These are phyloP conservation scores for Pterocles burchelli DNA, from an alignment of 2,113 vertebrate genomes.

Conservation along the genomic window DNA sequence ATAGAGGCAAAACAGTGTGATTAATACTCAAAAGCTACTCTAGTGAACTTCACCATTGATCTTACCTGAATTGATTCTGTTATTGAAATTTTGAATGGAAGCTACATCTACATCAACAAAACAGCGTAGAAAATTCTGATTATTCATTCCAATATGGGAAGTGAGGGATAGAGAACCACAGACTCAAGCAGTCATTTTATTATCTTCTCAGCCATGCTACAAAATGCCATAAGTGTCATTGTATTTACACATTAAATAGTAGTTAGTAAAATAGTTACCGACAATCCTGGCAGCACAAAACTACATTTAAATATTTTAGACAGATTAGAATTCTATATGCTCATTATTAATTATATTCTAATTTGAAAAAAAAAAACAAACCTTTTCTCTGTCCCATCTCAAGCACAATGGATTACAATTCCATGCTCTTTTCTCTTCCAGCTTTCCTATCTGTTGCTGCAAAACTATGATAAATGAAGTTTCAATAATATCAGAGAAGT, in stretches of 20 bases:
- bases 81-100: not conserved
- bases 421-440: slow-evolving; percentile 7
- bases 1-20: not conserved
- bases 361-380: not conserved
- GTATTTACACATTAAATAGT: not conserved
- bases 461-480: slow-evolving; percentile 30
- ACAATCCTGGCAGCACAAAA: not conserved
- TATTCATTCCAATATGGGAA: not conserved
- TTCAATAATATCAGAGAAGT: slow-evolving; percentile 6
- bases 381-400: not conserved
- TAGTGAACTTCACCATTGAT: not conserved
- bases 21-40: not conserved
- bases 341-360: not conserved
- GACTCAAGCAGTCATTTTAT: not conserved
- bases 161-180: not conserved
- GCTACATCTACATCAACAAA: not conserved
- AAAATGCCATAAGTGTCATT: not conserved
- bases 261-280: not conserved
- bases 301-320: not conserved
- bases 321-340: not conserved
- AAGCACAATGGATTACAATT: not conserved
- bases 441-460: slow-evolving; percentile 18
- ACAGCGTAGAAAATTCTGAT: not conserved
- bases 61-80: not conserved
- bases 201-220: not conserved